Percentiles rank a stretch among this genome's conserved stretches.
Evolutionary conservation across 2,888 invertebrate genomes (phyloP).

Genomic region (Metellina segmentata): DNA sequence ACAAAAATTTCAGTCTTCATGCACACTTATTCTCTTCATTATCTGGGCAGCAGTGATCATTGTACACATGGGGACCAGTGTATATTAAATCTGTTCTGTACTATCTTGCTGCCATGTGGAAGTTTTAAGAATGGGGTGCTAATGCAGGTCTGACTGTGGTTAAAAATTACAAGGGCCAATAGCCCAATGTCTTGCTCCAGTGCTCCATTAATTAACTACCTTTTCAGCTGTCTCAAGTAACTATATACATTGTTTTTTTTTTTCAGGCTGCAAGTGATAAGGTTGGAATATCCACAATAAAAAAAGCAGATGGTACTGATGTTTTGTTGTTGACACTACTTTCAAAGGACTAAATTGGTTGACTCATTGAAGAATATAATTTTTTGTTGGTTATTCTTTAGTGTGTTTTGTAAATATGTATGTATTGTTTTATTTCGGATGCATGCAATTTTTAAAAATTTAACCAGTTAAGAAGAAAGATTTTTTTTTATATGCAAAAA

Average conservation of each 20-base stretch:
- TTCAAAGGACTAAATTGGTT: conserved; percentile 53
- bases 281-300: conserved; percentile 65
- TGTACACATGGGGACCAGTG: no score
- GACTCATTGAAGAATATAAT: not conserved
- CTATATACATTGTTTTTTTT: not conserved
- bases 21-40: no score
- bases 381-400: conserved; percentile 7
- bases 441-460: not conserved
- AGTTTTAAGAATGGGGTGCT: no score
- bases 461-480: not conserved
- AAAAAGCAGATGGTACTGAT: conserved; percentile 64
- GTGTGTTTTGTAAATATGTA: conserved; percentile 17
- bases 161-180: no score
- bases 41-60: no score
- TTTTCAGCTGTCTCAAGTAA: not conserved
- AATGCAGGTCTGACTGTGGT: no score
- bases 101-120: no score
- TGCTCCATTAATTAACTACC: no score
- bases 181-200: no score
- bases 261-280: conserved; percentile 66
- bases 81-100: no score
- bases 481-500: not conserved
- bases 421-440: not conserved
- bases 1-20: no score
- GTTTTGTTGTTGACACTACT: conserved; percentile 61